Percentiles rank a stretch among this genome's conserved stretches.
Evolutionary conservation across 2,888 invertebrate genomes (phyloP).

Genomic region (Dicroscelio sp.): DNA sequence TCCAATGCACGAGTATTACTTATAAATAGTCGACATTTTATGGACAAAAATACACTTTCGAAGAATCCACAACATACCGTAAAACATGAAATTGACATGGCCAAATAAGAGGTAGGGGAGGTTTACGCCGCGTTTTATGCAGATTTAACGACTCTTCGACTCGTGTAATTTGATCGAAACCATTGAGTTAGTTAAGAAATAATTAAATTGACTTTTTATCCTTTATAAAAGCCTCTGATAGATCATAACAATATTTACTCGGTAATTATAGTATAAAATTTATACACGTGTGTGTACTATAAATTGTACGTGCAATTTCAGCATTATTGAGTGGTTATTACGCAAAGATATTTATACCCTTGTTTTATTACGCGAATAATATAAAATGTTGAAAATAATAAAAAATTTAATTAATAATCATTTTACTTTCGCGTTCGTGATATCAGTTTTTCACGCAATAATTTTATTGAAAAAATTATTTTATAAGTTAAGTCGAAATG

Average conservation of each 20-base stretch:
- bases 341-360: conserved; percentile 39
- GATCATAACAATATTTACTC: conserved; percentile 20
- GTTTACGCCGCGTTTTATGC: conserved; percentile 66
- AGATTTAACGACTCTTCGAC: conserved; percentile 59
- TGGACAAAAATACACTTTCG: conserved; percentile 74
- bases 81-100: conserved; percentile 72
- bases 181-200: conserved; percentile 52
- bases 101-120: conserved; percentile 44
- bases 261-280: conserved; percentile 9
- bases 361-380: too few species aligned
- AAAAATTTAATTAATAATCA: too few species aligned
- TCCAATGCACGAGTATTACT: conserved; percentile 54
- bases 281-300: conserved; percentile 17
- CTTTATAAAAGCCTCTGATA: conserved; percentile 18
- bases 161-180: conserved; percentile 68
- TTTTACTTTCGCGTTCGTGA: too few species aligned
- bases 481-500: too few species aligned
- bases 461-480: too few species aligned
- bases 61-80: conserved; percentile 72
- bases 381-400: too few species aligned
- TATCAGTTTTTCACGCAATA: too few species aligned
- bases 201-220: conserved; percentile 38
- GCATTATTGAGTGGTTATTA: conserved; percentile 28
- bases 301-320: conserved; percentile 13
- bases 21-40: conserved; percentile 77